phyloP scores from a whole-genome alignment of 2,888 invertebrate species.

The Tetramorium bicarinatum region DNA sequence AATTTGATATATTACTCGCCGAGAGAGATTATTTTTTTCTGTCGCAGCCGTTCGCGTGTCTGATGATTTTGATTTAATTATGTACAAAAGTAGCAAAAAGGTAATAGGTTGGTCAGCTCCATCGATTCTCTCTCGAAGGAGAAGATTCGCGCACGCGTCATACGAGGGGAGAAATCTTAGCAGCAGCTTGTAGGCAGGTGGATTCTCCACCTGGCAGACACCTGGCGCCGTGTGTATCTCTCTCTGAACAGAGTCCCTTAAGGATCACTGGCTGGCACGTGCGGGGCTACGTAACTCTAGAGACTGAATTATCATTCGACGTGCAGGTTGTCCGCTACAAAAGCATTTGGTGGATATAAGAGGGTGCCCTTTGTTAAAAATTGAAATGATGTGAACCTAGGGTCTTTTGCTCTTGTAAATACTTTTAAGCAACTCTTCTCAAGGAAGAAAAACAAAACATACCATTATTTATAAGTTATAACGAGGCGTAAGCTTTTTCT shows the following conservation, averaged over 20 bases:
- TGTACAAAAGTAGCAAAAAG: slow-evolving; percentile 16
- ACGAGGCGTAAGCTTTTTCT: not conserved
- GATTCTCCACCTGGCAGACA: slow-evolving; percentile 83
- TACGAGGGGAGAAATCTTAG: slow-evolving; percentile 68
- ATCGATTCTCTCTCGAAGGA: slow-evolving; percentile 64
- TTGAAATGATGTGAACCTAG: not conserved
- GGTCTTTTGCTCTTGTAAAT: not conserved
- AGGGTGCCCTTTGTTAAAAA: not conserved
- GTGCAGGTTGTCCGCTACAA: not conserved
- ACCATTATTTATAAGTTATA: not conserved
- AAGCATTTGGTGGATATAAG: slow-evolving; percentile 3
- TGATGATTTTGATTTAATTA: slow-evolving; percentile 46
- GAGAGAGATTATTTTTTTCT: not conserved
- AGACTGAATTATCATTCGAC: slow-evolving; percentile 40
- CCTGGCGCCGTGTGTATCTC: slow-evolving; percentile 77
- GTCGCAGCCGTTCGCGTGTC: not conserved
- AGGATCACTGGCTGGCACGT: slow-evolving; percentile 61
- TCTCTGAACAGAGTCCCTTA: slow-evolving; percentile 27
- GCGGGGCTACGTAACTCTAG: slow-evolving; percentile 54
- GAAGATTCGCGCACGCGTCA: slow-evolving; percentile 73
- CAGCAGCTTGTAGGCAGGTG: slow-evolving; percentile 84
- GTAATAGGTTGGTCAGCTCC: slow-evolving; percentile 11
- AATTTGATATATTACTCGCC: not conserved
- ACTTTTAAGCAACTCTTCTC: not conserved
- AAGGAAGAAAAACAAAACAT: not conserved